These are phyloP conservation scores for Coleophora deauratella DNA, from an alignment of 2,888 invertebrate species.

Conservation along the genomic window DNA sequence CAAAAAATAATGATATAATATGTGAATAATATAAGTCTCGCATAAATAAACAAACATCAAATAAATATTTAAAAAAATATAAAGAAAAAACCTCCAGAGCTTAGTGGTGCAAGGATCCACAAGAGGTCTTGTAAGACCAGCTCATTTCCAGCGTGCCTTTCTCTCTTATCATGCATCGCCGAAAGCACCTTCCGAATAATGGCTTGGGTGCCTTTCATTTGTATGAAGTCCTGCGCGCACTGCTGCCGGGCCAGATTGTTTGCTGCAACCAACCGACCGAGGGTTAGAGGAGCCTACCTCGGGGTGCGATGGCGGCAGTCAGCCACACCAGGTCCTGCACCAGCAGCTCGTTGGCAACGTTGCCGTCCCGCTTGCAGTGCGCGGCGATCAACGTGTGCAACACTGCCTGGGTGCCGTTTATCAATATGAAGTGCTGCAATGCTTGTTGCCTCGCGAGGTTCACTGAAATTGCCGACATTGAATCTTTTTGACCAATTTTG, in stretches of 20 bases:
- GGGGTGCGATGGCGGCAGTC: slow-evolving; percentile 72
- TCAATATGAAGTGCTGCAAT: slow-evolving; percentile 64
- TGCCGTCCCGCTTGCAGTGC: slow-evolving; percentile 67
- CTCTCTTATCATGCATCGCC: slow-evolving; percentile 61
- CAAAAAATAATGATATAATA: no score
- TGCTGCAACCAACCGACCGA: slow-evolving; percentile 44
- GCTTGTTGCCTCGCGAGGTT: slow-evolving; percentile 65
- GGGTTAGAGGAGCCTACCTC: slow-evolving; percentile 47
- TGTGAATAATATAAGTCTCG: no score
- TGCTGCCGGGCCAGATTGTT: slow-evolving; percentile 56
- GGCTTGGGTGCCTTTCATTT: slow-evolving; percentile 65
- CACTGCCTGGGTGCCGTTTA: slow-evolving; percentile 73
- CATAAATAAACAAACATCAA: no score
- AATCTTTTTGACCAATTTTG: slow-evolving; percentile 18
- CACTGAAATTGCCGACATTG: slow-evolving; percentile 53
- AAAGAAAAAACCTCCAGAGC: slow-evolving; percentile 50
- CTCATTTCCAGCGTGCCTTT: slow-evolving; percentile 53
- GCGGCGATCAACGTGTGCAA: slow-evolving; percentile 69
- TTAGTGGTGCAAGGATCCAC: slow-evolving; percentile 72
- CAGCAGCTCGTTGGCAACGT: slow-evolving; percentile 66
- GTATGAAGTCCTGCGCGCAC: slow-evolving; percentile 64
- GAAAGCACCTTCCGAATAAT: slow-evolving; percentile 63
- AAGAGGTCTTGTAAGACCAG: slow-evolving; percentile 68
- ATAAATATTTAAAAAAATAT: no score
- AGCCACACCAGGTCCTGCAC: slow-evolving; percentile 76